Conservation (phyloP, 2,113 vertebrate species). For the Stomatorhinus ivindoensis region DNA sequence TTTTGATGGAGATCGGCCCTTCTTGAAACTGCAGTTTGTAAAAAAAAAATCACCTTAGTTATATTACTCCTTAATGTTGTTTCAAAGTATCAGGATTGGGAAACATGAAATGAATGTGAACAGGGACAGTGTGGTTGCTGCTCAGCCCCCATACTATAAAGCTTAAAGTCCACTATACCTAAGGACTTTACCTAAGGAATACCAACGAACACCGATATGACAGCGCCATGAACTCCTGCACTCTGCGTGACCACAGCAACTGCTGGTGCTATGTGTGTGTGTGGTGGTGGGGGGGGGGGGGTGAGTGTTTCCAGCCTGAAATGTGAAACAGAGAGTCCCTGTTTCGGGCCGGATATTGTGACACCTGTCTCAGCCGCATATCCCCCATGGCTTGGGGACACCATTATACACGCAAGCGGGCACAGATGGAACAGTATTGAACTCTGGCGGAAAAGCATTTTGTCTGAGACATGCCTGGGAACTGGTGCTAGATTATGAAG, state of each 20-base stretch:
- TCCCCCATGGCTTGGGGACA: slow-evolving; percentile 47
- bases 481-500: background rate
- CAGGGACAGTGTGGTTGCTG: background rate
- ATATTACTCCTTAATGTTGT: background rate
- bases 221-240: slow-evolving; percentile 33
- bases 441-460: background rate
- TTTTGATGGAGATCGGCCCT: background rate
- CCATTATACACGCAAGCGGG: slow-evolving; percentile 28
- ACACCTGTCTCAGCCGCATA: slow-evolving; percentile 54
- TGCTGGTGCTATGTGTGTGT: slow-evolving; percentile 38
- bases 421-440: slow-evolving; percentile 30
- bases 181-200: too few species aligned
- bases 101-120: background rate
- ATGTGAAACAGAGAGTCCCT: slow-evolving; percentile 29
- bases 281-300: too few species aligned
- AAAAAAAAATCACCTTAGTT: background rate
- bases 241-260: slow-evolving; percentile 46
- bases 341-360: slow-evolving; percentile 28
- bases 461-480: background rate
- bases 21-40: background rate
- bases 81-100: background rate
- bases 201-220: slow-evolving; percentile 22
- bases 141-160: background rate
- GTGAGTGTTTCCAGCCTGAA: slow-evolving; percentile 31
- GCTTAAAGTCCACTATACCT: background rate